Evolutionary conservation across 2,113 vertebrate species (phyloP).

Genomic region (Gymnocephalus cernua): DNA sequence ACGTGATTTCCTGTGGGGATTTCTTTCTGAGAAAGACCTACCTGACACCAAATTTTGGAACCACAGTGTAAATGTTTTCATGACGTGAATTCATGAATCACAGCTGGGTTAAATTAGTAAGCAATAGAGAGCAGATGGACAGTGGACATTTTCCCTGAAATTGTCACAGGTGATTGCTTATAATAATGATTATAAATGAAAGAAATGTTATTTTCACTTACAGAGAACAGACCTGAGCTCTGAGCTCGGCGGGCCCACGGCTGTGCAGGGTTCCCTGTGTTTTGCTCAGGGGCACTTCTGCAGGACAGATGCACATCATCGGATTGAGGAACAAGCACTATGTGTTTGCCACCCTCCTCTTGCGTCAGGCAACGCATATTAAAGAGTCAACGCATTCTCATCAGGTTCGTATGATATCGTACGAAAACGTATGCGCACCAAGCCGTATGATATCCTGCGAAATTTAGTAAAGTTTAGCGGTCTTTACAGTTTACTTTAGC

Average conservation of each 20-base stretch:
- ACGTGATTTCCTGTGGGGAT: constrained; percentile 35
- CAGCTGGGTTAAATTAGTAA: neutral
- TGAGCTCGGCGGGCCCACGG: neutral
- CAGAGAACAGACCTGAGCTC: neutral
- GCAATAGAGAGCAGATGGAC: neutral
- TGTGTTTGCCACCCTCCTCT: too few species aligned
- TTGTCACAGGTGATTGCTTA: neutral
- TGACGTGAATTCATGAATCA: constrained; percentile 9
- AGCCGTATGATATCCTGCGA: too few species aligned
- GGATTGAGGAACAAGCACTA: too few species aligned
- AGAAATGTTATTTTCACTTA: neutral
- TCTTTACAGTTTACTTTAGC: too few species aligned
- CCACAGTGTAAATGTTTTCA: constrained; percentile 42
- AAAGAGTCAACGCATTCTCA: too few species aligned
- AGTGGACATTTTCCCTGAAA: neutral
- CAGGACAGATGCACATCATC: too few species aligned
- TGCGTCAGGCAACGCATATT: too few species aligned
- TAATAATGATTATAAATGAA: neutral
- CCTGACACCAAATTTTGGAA: constrained; percentile 28
- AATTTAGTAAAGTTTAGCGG: too few species aligned
- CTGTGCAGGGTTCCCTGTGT: neutral
- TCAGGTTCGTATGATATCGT: too few species aligned
- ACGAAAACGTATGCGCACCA: too few species aligned
- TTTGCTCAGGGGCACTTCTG: too few species aligned
- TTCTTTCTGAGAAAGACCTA: constrained; percentile 10